These are phyloP conservation scores for Perodicticus potto DNA, from an alignment of 2,797 vertebrate genomes.

Conservation along the genomic window DNA sequence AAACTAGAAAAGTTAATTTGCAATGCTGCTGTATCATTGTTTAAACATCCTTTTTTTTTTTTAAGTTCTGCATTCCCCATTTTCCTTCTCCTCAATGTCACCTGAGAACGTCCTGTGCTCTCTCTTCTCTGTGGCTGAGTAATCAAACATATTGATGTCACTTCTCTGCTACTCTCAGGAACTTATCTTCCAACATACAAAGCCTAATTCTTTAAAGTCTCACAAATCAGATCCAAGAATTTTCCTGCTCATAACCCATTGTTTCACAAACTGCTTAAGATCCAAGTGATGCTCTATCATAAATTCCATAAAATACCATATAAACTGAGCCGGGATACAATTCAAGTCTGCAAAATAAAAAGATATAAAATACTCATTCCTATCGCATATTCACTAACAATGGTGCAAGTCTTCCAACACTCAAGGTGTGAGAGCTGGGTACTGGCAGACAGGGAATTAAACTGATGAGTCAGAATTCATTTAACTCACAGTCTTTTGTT, in stretches of 20 bases:
- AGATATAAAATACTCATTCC: neutral
- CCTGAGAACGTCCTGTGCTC: neutral
- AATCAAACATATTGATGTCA: neutral
- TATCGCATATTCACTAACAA: neutral
- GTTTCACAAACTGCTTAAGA: neutral
- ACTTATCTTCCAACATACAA: conserved; percentile 20
- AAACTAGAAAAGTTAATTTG: conserved; percentile 1
- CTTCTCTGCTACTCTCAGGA: neutral
- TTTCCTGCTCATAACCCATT: neutral
- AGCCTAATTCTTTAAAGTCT: neutral
- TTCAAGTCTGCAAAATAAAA: neutral
- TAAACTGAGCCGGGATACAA: neutral
- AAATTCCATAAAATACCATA: neutral
- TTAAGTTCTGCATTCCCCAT: neutral
- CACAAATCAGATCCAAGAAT: conserved; percentile 32
- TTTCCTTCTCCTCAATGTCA: neutral
- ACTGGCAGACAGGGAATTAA: neutral
- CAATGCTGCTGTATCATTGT: neutral
- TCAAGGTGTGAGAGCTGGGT: neutral
- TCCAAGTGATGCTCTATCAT: neutral
- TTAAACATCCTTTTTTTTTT: conserved; percentile 33
- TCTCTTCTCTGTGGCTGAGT: neutral
- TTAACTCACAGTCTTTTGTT: conserved; percentile 39
- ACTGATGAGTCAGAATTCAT: neutral
- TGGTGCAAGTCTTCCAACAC: neutral